Evolutionary conservation across 1,140 invertebrate genomes (phyloP).

Genomic region (Coboldia fuscipes): DNA sequence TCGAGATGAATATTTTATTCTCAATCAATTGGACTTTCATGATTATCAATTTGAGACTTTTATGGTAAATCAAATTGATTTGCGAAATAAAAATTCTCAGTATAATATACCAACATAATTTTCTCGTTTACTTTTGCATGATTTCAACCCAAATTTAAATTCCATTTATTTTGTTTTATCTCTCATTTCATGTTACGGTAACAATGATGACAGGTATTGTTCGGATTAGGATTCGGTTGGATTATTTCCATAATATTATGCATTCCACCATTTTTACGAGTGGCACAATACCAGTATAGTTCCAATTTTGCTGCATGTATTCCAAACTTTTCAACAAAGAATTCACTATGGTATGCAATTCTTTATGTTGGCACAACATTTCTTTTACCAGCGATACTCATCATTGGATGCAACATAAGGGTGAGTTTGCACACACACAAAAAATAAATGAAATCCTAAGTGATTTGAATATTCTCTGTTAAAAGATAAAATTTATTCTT

Average conservation of each 20-base stretch:
- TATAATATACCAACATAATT: no score
- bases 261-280: slow-evolving; percentile 21
- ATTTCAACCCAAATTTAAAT: no score
- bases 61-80: no score
- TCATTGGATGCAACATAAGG: slow-evolving; percentile 49
- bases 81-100: no score
- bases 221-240: slow-evolving; percentile 20
- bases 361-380: slow-evolving; percentile 40
- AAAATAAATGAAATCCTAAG: not conserved
- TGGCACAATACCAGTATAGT: slow-evolving; percentile 27
- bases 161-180: no score
- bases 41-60: no score
- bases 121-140: no score
- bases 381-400: slow-evolving; percentile 38
- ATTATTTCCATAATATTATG: slow-evolving; percentile 21
- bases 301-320: slow-evolving; percentile 35
- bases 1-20: no score
- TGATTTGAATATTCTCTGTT: not conserved
- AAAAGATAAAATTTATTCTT: not conserved
- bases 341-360: slow-evolving; percentile 33
- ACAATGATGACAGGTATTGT: not conserved
- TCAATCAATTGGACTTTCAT: no score
- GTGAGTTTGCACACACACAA: slow-evolving; percentile 9
- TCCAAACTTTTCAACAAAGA: slow-evolving; percentile 38
- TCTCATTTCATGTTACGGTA: no score